Conservation (phyloP, 2,797 vertebrate species). For the Eulemur mongoz region DNA sequence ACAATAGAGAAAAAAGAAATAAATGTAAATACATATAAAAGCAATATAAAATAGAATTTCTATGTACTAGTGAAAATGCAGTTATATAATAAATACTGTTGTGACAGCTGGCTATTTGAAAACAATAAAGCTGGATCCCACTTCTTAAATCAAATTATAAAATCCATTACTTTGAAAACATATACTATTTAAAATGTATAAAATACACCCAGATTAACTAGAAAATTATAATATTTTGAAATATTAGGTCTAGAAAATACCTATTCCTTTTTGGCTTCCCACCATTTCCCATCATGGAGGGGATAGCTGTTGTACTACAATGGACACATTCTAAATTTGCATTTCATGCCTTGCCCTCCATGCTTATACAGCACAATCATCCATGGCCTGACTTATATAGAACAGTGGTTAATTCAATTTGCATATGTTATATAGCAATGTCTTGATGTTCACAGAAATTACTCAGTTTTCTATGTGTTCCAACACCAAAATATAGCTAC, state of each 20-base stretch:
- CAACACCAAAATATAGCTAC: background rate
- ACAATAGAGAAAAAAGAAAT: background rate
- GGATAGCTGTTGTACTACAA: background rate
- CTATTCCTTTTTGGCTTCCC: background rate
- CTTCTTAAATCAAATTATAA: background rate
- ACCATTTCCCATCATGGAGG: background rate
- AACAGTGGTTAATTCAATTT: background rate
- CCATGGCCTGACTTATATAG: background rate
- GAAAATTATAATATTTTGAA: background rate
- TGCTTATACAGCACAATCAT: background rate
- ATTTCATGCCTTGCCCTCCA: background rate
- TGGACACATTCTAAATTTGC: background rate
- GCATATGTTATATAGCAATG: background rate
- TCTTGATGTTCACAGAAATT: background rate
- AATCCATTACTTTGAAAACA: background rate
- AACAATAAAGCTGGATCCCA: background rate
- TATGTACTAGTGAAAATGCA: background rate
- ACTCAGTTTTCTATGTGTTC: background rate
- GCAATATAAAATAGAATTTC: background rate
- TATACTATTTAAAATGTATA: background rate
- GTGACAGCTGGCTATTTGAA: background rate
- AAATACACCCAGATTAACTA: background rate
- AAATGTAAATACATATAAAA: background rate
- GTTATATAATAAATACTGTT: background rate
- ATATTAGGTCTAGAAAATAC: background rate